phyloP scores from a whole-genome alignment of 2,113 vertebrate genomes.

The Echinops telfairi region DNA sequence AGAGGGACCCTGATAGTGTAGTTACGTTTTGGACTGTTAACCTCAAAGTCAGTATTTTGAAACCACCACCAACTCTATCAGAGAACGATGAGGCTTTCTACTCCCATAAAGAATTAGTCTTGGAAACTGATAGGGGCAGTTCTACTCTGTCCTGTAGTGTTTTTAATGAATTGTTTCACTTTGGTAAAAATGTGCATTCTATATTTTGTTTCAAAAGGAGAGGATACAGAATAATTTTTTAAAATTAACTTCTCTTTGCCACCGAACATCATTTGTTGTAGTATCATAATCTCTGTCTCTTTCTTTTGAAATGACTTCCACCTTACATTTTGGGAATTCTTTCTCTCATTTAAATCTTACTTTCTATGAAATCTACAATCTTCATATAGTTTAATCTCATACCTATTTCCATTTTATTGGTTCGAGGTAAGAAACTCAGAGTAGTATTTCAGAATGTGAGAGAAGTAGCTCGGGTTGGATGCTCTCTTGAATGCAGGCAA shows the following conservation, averaged over 20 bases:
- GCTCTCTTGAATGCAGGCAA: not conserved
- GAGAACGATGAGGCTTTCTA: no score
- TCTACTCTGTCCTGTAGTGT: no score
- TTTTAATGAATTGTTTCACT: no score
- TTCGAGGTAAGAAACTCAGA: not conserved
- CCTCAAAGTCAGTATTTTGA: no score
- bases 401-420: not conserved
- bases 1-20: no score
- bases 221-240: not conserved
- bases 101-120: no score
- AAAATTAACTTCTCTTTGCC: not conserved
- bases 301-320: not conserved
- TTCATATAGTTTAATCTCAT: not conserved
- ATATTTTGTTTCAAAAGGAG: not conserved
- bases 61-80: no score
- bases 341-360: not conserved
- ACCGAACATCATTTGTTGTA: not conserved
- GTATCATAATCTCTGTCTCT: not conserved
- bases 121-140: no score
- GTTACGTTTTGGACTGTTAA: no score
- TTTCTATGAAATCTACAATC: not conserved
- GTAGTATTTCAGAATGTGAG: not conserved
- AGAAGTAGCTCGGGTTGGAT: not conserved
- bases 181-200: not conserved
- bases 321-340: not conserved